Evolutionary conservation across 2,888 invertebrate species (phyloP), one percentile per base, ranked within the genome.

Genomic region (Bombyx huttoni): DNA sequence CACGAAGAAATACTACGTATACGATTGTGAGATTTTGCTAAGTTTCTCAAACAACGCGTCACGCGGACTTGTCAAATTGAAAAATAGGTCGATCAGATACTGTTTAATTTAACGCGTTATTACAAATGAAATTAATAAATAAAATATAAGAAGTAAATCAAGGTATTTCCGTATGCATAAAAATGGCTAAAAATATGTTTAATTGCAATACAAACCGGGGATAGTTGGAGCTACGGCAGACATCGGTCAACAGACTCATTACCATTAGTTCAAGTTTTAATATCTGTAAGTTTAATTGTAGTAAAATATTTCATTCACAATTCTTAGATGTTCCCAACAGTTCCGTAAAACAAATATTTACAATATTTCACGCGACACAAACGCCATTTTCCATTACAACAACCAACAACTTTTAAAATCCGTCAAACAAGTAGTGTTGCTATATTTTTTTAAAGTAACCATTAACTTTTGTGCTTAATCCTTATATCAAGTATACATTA

Each of bases 181-280:
- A 2, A 24, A 24, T 24, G 24, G 24, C 24, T 24, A 24, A 24
- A 24, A 24, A 24, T 24, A 24, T 24, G 24, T 24, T 40, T 10
- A 40, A 40, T 56, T 58, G 57, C 53, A 56, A 61, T 64, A 84
- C 86, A 59, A 77, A 88, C 88, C 88, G 86, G 88, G 84, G 80
- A 88, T 85, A 84, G 77, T 87, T 76, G 87, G 85, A 78, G 88
- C 88, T 83, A 88, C 80, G 85, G 88, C 81, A 87, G 88, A 88
- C 88, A 88, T 88, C 85, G 75, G 88, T 86, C 85, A 84, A 75
- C 75, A 86, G 84, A 85, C 78, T 85, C 87, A 88, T 88, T 70
- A 84, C 84, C 87, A 88, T 88, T 70, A 84, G 87, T 83, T 70
- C 78, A 78, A 81, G 70, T 73, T 81, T 67, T 70, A 68, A 62